These are phyloP conservation scores for Anguilla rostrata DNA, from an alignment of 2,113 vertebrate species.

Conservation along the genomic window DNA sequence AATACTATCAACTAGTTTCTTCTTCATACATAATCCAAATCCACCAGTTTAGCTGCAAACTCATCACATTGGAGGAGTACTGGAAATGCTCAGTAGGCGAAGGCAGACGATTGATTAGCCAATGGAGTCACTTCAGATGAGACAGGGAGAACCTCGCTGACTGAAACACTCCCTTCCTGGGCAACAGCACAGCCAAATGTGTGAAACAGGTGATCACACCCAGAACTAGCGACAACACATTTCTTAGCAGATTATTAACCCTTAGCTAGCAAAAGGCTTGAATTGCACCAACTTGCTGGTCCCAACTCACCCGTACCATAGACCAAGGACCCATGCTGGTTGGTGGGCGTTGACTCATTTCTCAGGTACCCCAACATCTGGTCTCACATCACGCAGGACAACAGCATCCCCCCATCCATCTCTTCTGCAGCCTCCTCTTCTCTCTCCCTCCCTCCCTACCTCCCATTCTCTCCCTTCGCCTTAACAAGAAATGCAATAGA, in stretches of 20 bases:
- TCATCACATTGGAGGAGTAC: not conserved
- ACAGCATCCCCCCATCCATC: not conserved
- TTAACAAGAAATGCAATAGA: constrained; percentile 68
- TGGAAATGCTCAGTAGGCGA: not conserved
- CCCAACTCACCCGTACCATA: not conserved
- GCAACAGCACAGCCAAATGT: not conserved
- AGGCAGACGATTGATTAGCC: not conserved
- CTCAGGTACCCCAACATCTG: not conserved
- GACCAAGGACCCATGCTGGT: not conserved
- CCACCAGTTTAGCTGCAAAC: not conserved
- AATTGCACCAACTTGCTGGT: not conserved
- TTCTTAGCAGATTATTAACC: no score
- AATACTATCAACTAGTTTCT: not conserved
- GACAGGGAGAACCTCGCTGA: not conserved
- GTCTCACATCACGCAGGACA: not conserved
- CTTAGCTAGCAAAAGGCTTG: not conserved
- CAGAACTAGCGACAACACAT: not conserved
- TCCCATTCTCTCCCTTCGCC: constrained; percentile 51
- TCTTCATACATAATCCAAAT: not conserved
- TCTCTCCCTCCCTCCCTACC: constrained; percentile 56
- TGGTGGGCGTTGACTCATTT: not conserved
- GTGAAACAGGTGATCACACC: not conserved
- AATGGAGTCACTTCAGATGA: not conserved
- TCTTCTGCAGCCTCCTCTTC: constrained; percentile 32
- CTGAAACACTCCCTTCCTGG: no score